phyloP scores from a whole-genome alignment of 2,888 invertebrate species.

The Heliconius ethilla region DNA sequence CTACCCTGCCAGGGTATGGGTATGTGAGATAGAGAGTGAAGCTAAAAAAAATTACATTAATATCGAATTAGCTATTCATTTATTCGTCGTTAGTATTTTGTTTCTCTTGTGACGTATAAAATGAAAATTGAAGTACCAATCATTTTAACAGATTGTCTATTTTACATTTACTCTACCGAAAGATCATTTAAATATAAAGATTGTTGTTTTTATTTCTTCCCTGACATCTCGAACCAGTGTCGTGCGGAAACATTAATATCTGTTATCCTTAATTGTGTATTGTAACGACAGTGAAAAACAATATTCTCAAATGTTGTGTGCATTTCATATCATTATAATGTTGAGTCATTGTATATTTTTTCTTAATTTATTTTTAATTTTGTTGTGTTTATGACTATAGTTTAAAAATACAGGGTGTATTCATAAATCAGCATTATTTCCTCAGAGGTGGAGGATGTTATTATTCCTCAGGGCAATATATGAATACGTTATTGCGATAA shows the following conservation, averaged over 20 bases:
- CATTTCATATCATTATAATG: background rate
- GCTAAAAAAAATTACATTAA: no score
- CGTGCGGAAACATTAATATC: no score
- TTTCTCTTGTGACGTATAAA: background rate
- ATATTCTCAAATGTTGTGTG: background rate
- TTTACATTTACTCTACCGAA: background rate
- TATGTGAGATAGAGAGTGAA: no score
- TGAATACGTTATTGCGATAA: constrained; percentile 20
- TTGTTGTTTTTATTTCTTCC: background rate
- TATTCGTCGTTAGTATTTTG: background rate
- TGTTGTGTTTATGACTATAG: background rate
- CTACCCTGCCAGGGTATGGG: no score
- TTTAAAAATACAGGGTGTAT: background rate
- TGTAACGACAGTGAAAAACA: background rate
- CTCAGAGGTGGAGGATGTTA: constrained; percentile 14
- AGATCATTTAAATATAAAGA: background rate
- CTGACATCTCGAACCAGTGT: no score
- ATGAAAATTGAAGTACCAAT: background rate
- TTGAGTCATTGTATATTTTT: background rate
- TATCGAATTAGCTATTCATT: background rate
- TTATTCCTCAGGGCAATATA: constrained; percentile 16
- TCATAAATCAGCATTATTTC: constrained; percentile 8
- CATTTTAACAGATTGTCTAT: background rate
- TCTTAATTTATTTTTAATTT: background rate
- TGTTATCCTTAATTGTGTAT: background rate